phyloP scores from a whole-genome alignment of 1,140 invertebrate species.

The Drosophila willistoni region DNA sequence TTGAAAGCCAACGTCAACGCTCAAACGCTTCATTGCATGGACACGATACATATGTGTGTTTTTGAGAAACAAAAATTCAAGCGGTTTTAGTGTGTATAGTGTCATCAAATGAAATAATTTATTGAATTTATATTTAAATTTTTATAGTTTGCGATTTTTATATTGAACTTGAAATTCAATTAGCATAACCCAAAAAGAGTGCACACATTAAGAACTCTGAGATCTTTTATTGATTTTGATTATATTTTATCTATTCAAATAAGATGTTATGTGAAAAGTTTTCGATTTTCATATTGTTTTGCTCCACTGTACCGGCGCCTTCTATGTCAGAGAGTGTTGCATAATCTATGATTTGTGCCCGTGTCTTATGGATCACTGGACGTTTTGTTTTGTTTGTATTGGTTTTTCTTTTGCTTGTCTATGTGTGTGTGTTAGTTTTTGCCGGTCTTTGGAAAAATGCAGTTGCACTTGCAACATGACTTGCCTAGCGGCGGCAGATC shows the following conservation, averaged over 20 bases:
- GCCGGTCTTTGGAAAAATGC: slow-evolving; percentile 41
- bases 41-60: slow-evolving; percentile 19
- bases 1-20: slow-evolving; percentile 66
- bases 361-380: slow-evolving; percentile 36
- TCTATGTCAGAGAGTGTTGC: slow-evolving; percentile 42
- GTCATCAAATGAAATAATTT: slow-evolving; percentile 2
- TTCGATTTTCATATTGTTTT: slow-evolving; percentile 39
- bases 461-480: slow-evolving; percentile 78
- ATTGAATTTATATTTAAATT: background rate
- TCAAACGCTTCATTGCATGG: slow-evolving; percentile 61
- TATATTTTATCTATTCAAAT: background rate
- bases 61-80: background rate
- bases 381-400: slow-evolving; percentile 10
- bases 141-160: background rate
- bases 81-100: slow-evolving; percentile 4
- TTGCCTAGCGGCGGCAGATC: slow-evolving; percentile 13
- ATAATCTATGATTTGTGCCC: slow-evolving; percentile 25
- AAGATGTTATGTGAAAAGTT: background rate
- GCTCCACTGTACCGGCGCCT: slow-evolving; percentile 35
- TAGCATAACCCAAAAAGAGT: background rate
- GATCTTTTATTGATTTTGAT: too few species aligned
- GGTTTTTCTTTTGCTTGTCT: background rate
- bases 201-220: too few species aligned
- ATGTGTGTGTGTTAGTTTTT: slow-evolving; percentile 16
- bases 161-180: background rate